Evolutionary conservation across 1,140 invertebrate genomes (phyloP).

Genomic region (Dendrolimus punctatus): DNA sequence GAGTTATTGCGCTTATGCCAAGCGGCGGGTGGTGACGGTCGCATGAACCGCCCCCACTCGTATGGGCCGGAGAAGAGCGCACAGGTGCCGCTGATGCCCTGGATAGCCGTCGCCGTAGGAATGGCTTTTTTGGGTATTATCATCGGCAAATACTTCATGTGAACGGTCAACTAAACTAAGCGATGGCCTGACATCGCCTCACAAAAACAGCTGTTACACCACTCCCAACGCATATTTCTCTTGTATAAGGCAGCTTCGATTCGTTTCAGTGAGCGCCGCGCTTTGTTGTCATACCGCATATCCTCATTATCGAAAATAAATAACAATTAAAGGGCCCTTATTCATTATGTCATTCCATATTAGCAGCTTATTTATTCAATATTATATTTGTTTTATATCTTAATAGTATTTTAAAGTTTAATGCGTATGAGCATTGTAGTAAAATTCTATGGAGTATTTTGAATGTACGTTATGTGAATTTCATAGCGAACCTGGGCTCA

Average conservation of each 20-base stretch:
- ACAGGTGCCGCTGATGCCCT: conserved; percentile 67
- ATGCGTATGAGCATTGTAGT: no score
- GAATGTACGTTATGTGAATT: no score
- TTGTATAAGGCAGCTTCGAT: conserved; percentile 78
- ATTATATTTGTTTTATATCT: no score
- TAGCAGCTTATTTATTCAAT: no score
- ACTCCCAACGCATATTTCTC: conserved; percentile 69
- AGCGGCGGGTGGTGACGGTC: conserved; percentile 39
- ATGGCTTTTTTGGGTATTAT: conserved; percentile 73
- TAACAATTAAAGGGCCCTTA: no score
- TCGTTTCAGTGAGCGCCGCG: conserved; percentile 3
- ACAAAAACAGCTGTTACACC: conserved; percentile 42
- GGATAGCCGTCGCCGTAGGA: conserved; percentile 68
- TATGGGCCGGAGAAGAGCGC: conserved; percentile 59
- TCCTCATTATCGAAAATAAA: no score
- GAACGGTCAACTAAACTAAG: conserved; percentile 41
- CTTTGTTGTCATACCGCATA: no score
- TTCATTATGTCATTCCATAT: no score
- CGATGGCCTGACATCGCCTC: conserved; percentile 38
- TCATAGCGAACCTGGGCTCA: no score
- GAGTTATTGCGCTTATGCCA: conserved; percentile 72
- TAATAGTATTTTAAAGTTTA: no score
- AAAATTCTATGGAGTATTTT: no score
- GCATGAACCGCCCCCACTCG: conserved; percentile 44
- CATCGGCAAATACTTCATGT: conserved; percentile 75